These are phyloP conservation scores for Drosophila chauvacae DNA, from an alignment of 1,140 invertebrate species.

Conservation along the genomic window DNA sequence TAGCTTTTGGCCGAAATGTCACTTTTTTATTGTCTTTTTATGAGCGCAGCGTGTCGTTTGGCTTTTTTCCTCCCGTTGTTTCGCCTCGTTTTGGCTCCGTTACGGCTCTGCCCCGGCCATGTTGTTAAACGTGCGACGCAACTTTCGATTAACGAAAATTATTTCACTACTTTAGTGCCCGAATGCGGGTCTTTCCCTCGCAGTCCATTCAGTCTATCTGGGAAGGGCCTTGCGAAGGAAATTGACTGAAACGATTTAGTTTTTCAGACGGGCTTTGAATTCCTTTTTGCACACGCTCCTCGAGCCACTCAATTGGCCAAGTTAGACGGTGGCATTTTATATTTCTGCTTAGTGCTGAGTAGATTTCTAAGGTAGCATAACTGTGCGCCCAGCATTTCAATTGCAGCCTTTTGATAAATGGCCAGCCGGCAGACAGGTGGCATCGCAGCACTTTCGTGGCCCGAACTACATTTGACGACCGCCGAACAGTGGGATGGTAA, in stretches of 20 bases:
- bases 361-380: constrained; percentile 67
- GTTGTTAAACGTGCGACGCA: constrained; percentile 76
- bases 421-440: constrained; percentile 55
- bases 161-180: constrained; percentile 78
- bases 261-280: constrained; percentile 60
- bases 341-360: constrained; percentile 41
- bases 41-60: constrained; percentile 74
- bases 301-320: constrained; percentile 51
- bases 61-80: constrained; percentile 47
- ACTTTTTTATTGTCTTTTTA: constrained; percentile 82
- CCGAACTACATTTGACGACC: constrained; percentile 64
- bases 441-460: constrained; percentile 62
- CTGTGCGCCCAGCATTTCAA: constrained; percentile 71
- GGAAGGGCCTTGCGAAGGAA: constrained; percentile 2
- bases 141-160: constrained; percentile 82
- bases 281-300: constrained; percentile 51
- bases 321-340: constrained; percentile 38
- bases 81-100: constrained; percentile 23
- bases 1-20: constrained; percentile 77
- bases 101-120: constrained; percentile 29
- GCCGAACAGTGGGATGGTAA: constrained; percentile 7
- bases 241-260: constrained; percentile 61
- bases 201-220: neutral
- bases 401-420: constrained; percentile 77
- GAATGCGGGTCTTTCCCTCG: constrained; percentile 30